Base-by-base conservation (phyloP, 2,888 invertebrate species). In the Hecatera dysodea region DNA sequence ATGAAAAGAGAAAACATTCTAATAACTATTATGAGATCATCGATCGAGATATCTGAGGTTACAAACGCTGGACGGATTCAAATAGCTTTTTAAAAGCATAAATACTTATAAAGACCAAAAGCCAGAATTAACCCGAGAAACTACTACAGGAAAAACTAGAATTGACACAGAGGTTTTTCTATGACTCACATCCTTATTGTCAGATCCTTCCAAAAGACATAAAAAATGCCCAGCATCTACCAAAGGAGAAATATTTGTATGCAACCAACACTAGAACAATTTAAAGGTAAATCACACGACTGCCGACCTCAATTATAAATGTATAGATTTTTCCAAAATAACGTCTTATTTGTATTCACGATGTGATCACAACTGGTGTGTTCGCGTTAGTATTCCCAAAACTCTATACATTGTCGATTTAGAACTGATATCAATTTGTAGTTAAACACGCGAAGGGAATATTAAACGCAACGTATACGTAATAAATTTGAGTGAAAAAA, bases 361-460 rank as follows among this genome's bases (percentile, higher is more conserved):
- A 77, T 74, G 75, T 68, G 73, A 67, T 76, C 67, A 74, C 90
- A 82, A 89, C 87, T 86, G 83, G 90, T 91, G 90, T 89, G 89
- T 90, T 85, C 89, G 78, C 78, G 81, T 94, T 93, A 86, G 92
- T 94, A 94, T 94, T 92, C 94, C 84, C 80, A 85, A 86, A 87
- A 82, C 90, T 89, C 74, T 74, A 82, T 87, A 79, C 73, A 78
- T 84, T 84, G 87, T 90, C 93, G 94, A 94, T 94, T 94, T 94
- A 92, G 91, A 90, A 87, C 93, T 90, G 93, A 95, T 94, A 95
- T 95, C 94, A 93, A 95, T 95, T 93, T 93, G 94, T 95, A 92
- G 89, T 93, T 90, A 88, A 86, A 80, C 81, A 90, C 88, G 88
- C 86, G 77, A 74, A 71, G 66, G 53, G 91, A 93, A 93, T 94